Evolutionary conservation across 2,888 invertebrate genomes (phyloP).

Genomic region (Ferrisia virgata): DNA sequence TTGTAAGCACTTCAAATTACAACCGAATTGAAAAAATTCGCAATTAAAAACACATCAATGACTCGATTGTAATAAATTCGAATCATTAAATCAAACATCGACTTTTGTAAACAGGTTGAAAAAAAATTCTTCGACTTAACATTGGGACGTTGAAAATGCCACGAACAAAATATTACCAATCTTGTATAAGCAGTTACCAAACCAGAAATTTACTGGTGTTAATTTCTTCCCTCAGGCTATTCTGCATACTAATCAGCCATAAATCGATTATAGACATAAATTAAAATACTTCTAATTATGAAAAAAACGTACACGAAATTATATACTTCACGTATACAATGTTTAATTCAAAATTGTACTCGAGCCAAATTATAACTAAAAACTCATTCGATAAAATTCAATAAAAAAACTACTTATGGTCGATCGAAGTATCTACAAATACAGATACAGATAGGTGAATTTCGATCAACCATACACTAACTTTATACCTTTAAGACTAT

Average conservation of each 20-base stretch:
- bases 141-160: background rate
- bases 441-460: too few species aligned
- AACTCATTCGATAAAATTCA: too few species aligned
- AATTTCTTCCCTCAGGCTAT: background rate
- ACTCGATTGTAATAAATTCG: background rate
- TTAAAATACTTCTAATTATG: background rate
- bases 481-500: too few species aligned
- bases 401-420: too few species aligned
- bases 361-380: background rate
- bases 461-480: too few species aligned
- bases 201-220: background rate
- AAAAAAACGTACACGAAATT: background rate
- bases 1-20: too few species aligned
- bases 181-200: background rate
- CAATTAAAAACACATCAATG: background rate
- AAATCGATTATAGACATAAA: background rate
- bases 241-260: background rate
- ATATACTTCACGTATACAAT: too few species aligned
- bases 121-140: background rate
- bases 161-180: background rate
- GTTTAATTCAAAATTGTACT: background rate
- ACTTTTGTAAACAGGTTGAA: background rate
- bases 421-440: too few species aligned
- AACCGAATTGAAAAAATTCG: background rate
- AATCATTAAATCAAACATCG: background rate